Evolutionary conservation across 2,113 vertebrate species (phyloP).

Genomic region (Vidua macroura): DNA sequence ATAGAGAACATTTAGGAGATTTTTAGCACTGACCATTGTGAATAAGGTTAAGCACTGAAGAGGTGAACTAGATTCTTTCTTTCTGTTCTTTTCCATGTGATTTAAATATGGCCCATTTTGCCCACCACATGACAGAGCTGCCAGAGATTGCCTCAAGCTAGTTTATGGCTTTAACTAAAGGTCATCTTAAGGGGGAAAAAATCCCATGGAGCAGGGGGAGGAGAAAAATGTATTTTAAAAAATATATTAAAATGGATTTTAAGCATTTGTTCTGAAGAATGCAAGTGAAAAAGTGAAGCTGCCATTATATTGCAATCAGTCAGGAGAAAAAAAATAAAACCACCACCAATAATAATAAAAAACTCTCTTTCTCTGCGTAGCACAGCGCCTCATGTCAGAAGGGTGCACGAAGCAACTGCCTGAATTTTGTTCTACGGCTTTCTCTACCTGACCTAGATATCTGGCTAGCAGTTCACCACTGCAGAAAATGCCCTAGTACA

Average conservation of each 20-base stretch:
- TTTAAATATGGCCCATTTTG: constrained; percentile 27
- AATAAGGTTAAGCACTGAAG: background rate
- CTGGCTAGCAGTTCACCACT: background rate
- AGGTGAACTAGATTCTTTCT: background rate
- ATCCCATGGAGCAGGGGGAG: background rate
- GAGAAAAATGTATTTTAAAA: background rate
- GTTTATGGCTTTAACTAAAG: constrained; percentile 10
- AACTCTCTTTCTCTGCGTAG: background rate
- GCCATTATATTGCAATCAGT: background rate
- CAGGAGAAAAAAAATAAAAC: background rate
- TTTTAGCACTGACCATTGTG: background rate
- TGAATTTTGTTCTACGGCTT: background rate
- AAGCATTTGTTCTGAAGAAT: background rate
- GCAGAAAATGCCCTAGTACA: constrained; percentile 31
- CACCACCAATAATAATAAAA: background rate
- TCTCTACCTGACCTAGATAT: constrained; percentile 44
- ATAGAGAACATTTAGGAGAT: background rate
- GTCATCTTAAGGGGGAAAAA: background rate
- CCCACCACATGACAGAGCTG: constrained; percentile 25
- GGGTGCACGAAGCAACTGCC: background rate
- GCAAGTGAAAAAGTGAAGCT: background rate
- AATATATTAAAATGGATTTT: background rate
- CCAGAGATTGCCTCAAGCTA: constrained; percentile 9
- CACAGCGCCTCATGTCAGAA: background rate
- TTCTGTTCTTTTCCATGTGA: constrained; percentile 1